These are phyloP conservation scores for Tachuris rubrigastra DNA, from an alignment of 2,113 vertebrate genomes.

Conservation along the genomic window DNA sequence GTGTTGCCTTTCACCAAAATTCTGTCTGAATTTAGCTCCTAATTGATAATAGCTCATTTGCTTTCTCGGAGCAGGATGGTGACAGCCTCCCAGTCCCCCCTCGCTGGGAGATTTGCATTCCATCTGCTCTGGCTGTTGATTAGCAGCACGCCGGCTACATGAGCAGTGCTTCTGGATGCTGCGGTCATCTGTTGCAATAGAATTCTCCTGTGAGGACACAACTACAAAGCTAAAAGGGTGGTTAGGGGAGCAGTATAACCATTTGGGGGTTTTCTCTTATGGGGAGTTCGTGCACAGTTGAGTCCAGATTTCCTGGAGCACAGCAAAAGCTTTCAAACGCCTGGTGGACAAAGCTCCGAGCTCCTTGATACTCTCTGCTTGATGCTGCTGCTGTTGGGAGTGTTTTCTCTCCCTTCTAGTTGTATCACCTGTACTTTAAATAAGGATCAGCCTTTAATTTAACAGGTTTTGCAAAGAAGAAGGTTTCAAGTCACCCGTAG, in stretches of 20 bases:
- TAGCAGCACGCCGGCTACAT: constrained; percentile 19
- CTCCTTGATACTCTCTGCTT: neutral
- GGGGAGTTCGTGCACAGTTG: fast-evolving
- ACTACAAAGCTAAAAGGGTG: neutral
- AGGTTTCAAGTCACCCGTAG: neutral
- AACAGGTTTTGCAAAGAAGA: neutral
- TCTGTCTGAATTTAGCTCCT: constrained; percentile 42
- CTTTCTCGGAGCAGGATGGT: neutral
- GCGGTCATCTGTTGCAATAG: neutral
- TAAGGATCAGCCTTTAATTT: neutral
- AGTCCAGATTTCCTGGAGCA: neutral
- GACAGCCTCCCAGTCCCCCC: constrained; percentile 18
- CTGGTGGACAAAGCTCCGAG: neutral
- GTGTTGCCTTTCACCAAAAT: constrained; percentile 48
- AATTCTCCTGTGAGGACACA: neutral
- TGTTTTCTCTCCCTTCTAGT: neutral
- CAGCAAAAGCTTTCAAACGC: fast-evolving
- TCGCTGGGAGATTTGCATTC: constrained; percentile 23
- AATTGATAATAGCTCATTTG: constrained; percentile 50
- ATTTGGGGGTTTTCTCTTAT: neutral
- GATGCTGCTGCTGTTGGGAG: neutral
- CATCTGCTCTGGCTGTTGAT: constrained; percentile 51
- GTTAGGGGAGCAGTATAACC: fast-evolving
- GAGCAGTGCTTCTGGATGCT: constrained; percentile 32
- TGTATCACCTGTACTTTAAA: neutral